Base-by-base conservation (phyloP, 2,113 vertebrate genomes). In the Vanacampus margaritifer region DNA sequence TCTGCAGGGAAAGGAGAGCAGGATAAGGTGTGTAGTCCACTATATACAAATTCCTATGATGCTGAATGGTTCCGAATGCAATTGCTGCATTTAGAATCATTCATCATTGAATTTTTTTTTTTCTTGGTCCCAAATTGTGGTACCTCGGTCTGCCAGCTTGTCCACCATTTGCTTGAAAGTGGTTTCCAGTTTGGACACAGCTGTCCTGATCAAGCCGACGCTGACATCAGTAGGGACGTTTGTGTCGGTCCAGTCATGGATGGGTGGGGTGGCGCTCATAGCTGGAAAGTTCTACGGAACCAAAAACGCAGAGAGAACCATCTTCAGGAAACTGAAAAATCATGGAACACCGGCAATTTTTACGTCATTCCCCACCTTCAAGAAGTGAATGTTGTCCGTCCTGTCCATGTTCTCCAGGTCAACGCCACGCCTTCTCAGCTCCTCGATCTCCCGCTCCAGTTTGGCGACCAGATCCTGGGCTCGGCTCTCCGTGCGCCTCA, bases 311-410 rank as follows among this genome's bases (percentile, higher is more conserved):
- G 43, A 51, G 8, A n/a, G n/a, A 51, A 51, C 3, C 0, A 6
- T 5, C 5, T 46, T 46, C 6, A 7, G 43, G 43, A 46, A 46
- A 12, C 17, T 6, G 0, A 2, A 51, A 50, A 13, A 41, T 41
- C 39, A 32, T 32, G 28, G 28, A 32, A 32, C 39, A 13, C 10
- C 39, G 3, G 12, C 39, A 41, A 41, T 41, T 41, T 41, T 5
- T 24, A 54, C 12, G 3, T 62, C 39, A 62, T 39, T 12, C 24
- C 36, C 28, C 24, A 90, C 92, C 88, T 92, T 91, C 37, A 93
- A 74, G 72, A 93, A 92, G 77, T 92, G 75, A 56, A 93, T 92
- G 81, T 92, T 90, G 78, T 93, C 91, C 0, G 88, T 87, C 19
- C 81, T 86, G 19, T 86, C 80, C 21, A 92, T 84, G 9, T 84